Base-by-base conservation (phyloP, 1,140 invertebrate species). In the Microplitis demolitor region DNA sequence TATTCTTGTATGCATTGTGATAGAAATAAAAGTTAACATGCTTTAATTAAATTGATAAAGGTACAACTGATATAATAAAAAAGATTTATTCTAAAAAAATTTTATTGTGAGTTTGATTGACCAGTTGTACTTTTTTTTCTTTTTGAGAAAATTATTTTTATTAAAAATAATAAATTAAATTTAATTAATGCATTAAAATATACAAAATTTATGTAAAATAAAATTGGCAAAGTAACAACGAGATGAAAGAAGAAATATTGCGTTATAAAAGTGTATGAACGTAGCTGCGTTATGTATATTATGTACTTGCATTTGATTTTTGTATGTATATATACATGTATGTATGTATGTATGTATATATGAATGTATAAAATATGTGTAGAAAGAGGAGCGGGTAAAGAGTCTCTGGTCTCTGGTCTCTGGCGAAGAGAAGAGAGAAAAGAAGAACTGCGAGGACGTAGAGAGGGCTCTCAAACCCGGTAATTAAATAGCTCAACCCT, bases 401-500 rank as follows among this genome's bases (percentile, higher is more conserved):
- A 24, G 14, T 60, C 3, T 45, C 39, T 69, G 16, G 33, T 13
- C 13, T 9, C 11, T 31, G 56, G 14, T 58, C 56, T 16, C 16
- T 31, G 16, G 9, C 56, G 77, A 77, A 53, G 78, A 72, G 62
- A 77, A 74, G 72, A 51, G 60, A 45, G 67, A 66, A 66, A 53
- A 51, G 45, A 56, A 56, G 31, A 11, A 39, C 14, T 61, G 69
- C 51, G 70, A 31, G 54, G 34, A 64, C 24, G 70, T 14, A 72
- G 69, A 72, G 74, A 77, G 77, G 78, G 77, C 80, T 80, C 78
- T 71, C 75, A 74, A 87, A 87, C 84, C 86, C 84, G 84, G 86
- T 87, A 87, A 87, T 87, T 87, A 87, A 87, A 87, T 87, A 87
- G 84, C 86, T 81, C 80, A 87, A 87, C 85, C 85, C 85, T 87